Conservation (phyloP, 2,888 invertebrate genomes). For the Allolobophora icterica region DNA sequence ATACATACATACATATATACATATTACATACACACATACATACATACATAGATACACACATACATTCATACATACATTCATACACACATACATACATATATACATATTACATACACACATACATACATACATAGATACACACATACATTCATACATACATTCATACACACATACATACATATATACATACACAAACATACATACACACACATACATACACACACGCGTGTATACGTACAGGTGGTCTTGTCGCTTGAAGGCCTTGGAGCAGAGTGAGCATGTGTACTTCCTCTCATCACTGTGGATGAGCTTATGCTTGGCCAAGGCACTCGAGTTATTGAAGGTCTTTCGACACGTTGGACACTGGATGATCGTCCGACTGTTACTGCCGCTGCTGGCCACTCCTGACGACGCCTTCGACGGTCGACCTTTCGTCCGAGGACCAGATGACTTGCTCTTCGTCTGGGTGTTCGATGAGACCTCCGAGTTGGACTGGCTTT, state of each 20-base stretch:
- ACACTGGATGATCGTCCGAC: slow-evolving; percentile 36
- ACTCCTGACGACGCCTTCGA: background rate
- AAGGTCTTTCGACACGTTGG: slow-evolving; percentile 38
- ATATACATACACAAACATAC: background rate
- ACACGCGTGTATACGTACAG: slow-evolving; percentile 27
- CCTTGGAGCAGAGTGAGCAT: slow-evolving; percentile 37
- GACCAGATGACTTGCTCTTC: background rate
- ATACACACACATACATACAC: background rate
- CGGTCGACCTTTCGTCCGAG: slow-evolving; percentile 5
- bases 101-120: background rate
- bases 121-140: background rate
- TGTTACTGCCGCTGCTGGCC: too few relatives aligned
- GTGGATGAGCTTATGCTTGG: slow-evolving; percentile 43
- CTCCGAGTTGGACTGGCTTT: slow-evolving; percentile 23
- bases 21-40: background rate
- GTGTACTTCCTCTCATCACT: slow-evolving; percentile 41
- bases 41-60: too few relatives aligned
- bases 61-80: too few relatives aligned
- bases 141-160: background rate
- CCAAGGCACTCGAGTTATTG: slow-evolving; percentile 42
- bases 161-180: background rate
- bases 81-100: too few relatives aligned
- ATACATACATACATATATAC: too few relatives aligned
- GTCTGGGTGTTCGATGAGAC: background rate
- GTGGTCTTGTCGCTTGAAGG: slow-evolving; percentile 42